Base-by-base conservation (phyloP, 2,797 vertebrate genomes). In the Falco peregrinus region DNA sequence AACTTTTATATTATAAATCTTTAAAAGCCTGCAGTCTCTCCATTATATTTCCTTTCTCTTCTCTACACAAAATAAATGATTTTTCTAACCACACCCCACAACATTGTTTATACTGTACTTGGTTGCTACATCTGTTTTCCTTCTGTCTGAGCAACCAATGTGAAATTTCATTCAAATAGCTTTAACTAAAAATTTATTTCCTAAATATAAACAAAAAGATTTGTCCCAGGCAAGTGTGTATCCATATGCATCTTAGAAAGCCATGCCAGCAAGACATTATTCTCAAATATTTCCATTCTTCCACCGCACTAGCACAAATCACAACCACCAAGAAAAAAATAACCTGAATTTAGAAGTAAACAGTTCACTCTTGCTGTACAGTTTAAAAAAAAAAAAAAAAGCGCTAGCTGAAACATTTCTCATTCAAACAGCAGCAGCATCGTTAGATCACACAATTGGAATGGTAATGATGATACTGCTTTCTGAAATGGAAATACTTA, bases 1-100 rank as follows among this genome's bases (percentile, higher is more conserved):
- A 73, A 74, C 61, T 90, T 87, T 69, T 63, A 89, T 39, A 37
- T 54, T 31, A 79, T n/a, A 81, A 90, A 88, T 93, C 57, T 86
- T 85, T 51, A 85, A 78, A 90, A 88, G 33, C 22, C 50, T 63
- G 53, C 28, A 69, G 57, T 85, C 25, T 89, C 39, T 37, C 31
- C 37, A 33, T 75, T 91, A 61, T 35, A 78, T 84, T 88, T 75
- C 61, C 16, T 88, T 90, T 81, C 35, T 57, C 28, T 81, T 81
- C 26, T 76, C 56, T 75, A 80, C 17, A 65, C 10, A 73, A 75
- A 92, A 75, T 31, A 57, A 84, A 73, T 13, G 9, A 71, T 56
- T 78, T 31, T 47, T 71, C 57, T 69, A 89, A 75, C 65, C 16
- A 67, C 51, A 87, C 1, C 22, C 50, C 61, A 33, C 48, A 65